A percentile compares a stretch with the other conserved stretches of the same genome.
phyloP scores from a whole-genome alignment of 2,888 invertebrate species.

The Sinotaia quadrata region DNA sequence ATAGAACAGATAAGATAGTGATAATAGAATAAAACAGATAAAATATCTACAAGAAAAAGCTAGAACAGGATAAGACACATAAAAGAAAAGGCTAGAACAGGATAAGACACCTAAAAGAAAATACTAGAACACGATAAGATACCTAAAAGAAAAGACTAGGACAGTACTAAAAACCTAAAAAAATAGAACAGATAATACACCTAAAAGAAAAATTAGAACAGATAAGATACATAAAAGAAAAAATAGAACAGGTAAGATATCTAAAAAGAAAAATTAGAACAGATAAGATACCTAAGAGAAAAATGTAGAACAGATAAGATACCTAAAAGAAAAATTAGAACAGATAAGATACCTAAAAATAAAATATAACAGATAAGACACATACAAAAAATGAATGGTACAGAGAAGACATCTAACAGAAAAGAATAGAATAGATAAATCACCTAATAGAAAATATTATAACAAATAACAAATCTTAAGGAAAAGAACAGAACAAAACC shows the following conservation, averaged over 20 bases:
- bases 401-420: neutral
- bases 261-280: neutral
- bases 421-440: too few species aligned
- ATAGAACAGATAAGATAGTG: neutral
- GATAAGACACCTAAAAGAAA: neutral
- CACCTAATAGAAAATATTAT: too few species aligned
- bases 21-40: neutral
- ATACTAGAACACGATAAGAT: too few species aligned
- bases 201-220: neutral
- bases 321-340: neutral
- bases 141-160: too few species aligned
- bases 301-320: neutral
- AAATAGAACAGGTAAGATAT: neutral
- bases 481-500: too few species aligned
- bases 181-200: too few species aligned
- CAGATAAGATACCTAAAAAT: neutral
- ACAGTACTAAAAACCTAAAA: too few species aligned
- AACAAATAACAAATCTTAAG: too few species aligned
- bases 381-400: neutral
- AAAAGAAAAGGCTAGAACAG: neutral
- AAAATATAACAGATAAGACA: neutral
- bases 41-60: neutral
- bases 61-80: neutral
- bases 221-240: neutral
- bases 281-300: neutral